A percentile compares a stretch with the other conserved stretches of the same genome.
Evolutionary conservation across 2,888 invertebrate genomes (phyloP).

Genomic region (Apamea epomidion): DNA sequence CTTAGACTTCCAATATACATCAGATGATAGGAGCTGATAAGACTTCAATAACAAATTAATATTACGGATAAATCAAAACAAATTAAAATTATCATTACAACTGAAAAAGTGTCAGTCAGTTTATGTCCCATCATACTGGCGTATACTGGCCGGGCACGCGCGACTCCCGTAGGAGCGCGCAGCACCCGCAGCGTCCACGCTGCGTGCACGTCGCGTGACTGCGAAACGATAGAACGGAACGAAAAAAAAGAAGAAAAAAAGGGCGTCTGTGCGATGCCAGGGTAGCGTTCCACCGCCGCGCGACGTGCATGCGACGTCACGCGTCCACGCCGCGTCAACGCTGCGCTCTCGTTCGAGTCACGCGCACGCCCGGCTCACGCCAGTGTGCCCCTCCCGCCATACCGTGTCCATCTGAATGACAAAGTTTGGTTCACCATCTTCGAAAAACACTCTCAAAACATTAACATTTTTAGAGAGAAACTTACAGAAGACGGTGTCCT

Average conservation of each 20-base stretch:
- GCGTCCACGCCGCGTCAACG: constrained; percentile 38
- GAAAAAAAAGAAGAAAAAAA: constrained; percentile 51
- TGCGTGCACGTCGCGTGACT: constrained; percentile 58
- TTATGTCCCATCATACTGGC: constrained; percentile 32
- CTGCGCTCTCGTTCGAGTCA: constrained; percentile 47
- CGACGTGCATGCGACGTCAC: constrained; percentile 53
- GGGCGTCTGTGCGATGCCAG: constrained; percentile 58
- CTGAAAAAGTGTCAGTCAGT: constrained; percentile 4
- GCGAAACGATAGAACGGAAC: constrained; percentile 60
- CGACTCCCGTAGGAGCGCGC: constrained; percentile 41
- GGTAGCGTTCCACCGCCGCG: constrained; percentile 55
- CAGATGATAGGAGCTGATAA: constrained; percentile 34
- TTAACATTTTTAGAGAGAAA: constrained; percentile 46
- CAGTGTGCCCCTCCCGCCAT: constrained; percentile 51
- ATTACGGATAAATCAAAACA: background rate
- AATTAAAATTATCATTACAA: background rate
- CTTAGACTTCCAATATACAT: constrained; percentile 45
- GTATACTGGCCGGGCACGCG: constrained; percentile 40
- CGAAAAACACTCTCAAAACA: constrained; percentile 37
- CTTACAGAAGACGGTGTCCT: constrained; percentile 97
- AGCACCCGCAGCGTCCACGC: constrained; percentile 37
- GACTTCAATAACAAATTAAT: background rate
- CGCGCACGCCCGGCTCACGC: constrained; percentile 45
- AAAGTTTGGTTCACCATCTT: constrained; percentile 54
- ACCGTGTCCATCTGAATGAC: constrained; percentile 63